Base-by-base conservation (phyloP, 2,797 vertebrate genomes). In the Columba guinea region DNA sequence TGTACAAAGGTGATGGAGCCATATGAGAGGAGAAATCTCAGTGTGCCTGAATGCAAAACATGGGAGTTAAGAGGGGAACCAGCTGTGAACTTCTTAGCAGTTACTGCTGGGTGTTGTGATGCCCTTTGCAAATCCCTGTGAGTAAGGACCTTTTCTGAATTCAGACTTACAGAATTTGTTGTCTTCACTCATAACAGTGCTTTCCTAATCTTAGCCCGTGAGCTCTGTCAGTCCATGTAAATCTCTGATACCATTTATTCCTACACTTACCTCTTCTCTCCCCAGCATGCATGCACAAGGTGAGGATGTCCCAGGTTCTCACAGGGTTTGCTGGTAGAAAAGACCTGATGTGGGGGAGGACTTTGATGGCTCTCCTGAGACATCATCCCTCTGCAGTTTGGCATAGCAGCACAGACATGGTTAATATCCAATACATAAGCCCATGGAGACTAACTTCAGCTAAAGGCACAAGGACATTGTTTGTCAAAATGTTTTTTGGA, bases 371-470 rank as follows among this genome's bases (percentile, higher is more conserved):
- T 77, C 41, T 89, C 46, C 59, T 58, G 90, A 87, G 60, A 87
- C 46, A 70, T 53, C 46, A 59, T 77, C 60, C 75, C 67, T 84
- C 77, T 85, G 81, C 58, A 95, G 62, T 78, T 94, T 90, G 84
- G 68, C 79, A 83, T 5, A 83, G 91, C 60, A 83, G 71, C 64
- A 73, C 68, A 70, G 86, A 90, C 39, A 93, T 1, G 1, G 60
- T 58, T 82, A 84, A 95, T 71, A 64, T 87, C 75, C 93, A 77
- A 77, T 78, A 87, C 71, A 65, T 80, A 87, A 92, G 32, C 90
- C 90, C 68, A 89, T 49, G 4, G 75, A 94, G 48, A 62, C 58
- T 93, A 91, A 86, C 89, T 95, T 93, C 86, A 93, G 85, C 53
- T 58, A 84, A 85, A 89, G 84, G 23, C 73, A 51, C 90, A 90